A percentile compares a stretch with the other conserved stretches of the same genome.
Conservation (phyloP, 2,888 invertebrate genomes). For the Leucoma salicis region DNA sequence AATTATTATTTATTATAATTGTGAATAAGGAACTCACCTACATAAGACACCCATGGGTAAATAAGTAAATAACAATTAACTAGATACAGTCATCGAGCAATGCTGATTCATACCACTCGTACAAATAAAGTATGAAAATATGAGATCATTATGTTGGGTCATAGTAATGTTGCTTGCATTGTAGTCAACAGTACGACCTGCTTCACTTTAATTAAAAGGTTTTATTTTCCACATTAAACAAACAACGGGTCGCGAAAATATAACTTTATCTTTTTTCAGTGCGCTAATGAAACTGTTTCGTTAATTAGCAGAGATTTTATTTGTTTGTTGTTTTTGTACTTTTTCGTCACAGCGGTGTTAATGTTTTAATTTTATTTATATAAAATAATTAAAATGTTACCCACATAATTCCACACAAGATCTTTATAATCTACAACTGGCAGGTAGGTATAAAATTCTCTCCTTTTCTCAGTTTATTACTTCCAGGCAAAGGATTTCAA, state of each 20-base stretch:
- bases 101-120: neutral
- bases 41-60: neutral
- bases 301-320: neutral
- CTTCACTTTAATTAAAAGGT: constrained; percentile 43
- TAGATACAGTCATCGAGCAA: constrained; percentile 1
- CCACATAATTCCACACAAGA: too few relatives aligned
- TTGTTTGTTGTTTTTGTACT: neutral
- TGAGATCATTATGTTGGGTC: constrained; percentile 27
- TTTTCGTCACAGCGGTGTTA: too few relatives aligned
- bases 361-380: too few relatives aligned
- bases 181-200: constrained; percentile 36
- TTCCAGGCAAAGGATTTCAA: too few relatives aligned
- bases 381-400: too few relatives aligned
- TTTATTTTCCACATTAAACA: constrained; percentile 19
- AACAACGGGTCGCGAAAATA: constrained; percentile 6
- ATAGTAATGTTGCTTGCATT: constrained; percentile 17
- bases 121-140: constrained; percentile 13
- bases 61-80: neutral
- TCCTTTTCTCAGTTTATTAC: too few relatives aligned
- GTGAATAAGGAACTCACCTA: neutral
- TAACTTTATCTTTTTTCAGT: neutral
- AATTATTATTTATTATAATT: neutral
- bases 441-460: too few relatives aligned
- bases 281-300: neutral
- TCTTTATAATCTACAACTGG: too few relatives aligned